phyloP scores from a whole-genome alignment of 2,113 vertebrate species.

The Hypomesus transpacificus region DNA sequence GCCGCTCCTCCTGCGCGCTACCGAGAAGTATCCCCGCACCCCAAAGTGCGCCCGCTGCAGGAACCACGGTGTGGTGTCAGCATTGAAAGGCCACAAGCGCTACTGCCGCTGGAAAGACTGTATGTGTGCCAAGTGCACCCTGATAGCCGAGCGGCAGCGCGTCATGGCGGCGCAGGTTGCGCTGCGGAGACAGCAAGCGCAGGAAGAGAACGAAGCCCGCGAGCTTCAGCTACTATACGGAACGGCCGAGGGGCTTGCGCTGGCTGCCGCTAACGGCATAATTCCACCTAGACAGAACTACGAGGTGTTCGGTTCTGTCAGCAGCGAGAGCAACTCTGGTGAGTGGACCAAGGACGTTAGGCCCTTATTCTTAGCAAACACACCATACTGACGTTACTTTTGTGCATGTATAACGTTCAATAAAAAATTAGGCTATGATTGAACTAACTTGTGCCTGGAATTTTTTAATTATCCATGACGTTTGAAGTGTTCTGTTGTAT shows the following conservation, averaged over 20 bases:
- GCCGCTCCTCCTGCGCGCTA: constrained; percentile 83
- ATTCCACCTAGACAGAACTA: constrained; percentile 91
- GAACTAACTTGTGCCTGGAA: too few relatives aligned
- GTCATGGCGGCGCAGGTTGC: constrained; percentile 99
- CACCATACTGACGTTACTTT: too few relatives aligned
- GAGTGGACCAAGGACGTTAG: constrained; percentile 24
- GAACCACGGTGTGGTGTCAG: constrained; percentile 96
- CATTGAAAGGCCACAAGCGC: constrained; percentile 97
- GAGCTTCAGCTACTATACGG: constrained; percentile 98
- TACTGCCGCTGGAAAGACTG: constrained; percentile 99
- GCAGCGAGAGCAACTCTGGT: constrained; percentile 74
- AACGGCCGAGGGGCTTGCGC: constrained; percentile 92
- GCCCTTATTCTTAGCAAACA: too few relatives aligned
- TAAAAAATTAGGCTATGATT: too few relatives aligned
- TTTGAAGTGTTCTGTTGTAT: too few relatives aligned
- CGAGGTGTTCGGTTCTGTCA: constrained; percentile 87
- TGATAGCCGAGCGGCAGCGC: constrained; percentile 95
- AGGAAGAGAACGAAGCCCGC: constrained; percentile 96
- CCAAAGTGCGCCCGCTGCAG: constrained; percentile 97
- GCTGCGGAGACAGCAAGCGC: constrained; percentile 92
- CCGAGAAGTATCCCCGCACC: constrained; percentile 96
- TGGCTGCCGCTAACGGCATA: constrained; percentile 96
- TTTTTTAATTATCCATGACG: too few relatives aligned
- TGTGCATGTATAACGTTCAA: too few relatives aligned
- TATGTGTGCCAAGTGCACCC: constrained; percentile 97